A percentile compares a stretch with the other conserved stretches of the same genome.
phyloP scores from a whole-genome alignment of 2,797 vertebrate genomes.

The Bradypodion pumilum region DNA sequence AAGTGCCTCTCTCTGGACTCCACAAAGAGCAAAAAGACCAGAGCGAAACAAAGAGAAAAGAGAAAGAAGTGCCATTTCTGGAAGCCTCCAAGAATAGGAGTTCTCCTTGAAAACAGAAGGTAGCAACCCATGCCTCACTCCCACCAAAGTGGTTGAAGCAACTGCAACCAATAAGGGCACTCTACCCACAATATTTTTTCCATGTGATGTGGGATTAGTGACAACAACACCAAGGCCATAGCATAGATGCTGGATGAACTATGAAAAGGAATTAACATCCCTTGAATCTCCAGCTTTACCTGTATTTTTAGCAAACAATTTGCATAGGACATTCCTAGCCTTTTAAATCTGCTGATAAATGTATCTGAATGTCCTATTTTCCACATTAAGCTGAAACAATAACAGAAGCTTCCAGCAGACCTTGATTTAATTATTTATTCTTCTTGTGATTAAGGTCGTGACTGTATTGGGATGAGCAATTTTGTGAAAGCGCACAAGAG shows the following conservation, averaged over 20 bases:
- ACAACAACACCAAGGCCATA: background rate
- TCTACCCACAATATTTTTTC: background rate
- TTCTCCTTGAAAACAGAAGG: too few relatives aligned
- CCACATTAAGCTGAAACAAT: slow-evolving; percentile 7
- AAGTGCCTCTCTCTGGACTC: too few relatives aligned
- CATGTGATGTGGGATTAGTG: background rate
- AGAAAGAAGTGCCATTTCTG: too few relatives aligned
- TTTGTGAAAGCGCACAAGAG: background rate
- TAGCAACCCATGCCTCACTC: too few relatives aligned
- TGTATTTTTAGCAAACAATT: background rate
- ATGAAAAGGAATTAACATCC: background rate
- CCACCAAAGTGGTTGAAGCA: too few relatives aligned
- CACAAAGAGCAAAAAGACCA: too few relatives aligned
- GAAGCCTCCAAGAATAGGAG: too few relatives aligned
- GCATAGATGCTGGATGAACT: background rate
- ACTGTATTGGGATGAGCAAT: background rate
- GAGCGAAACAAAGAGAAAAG: too few relatives aligned
- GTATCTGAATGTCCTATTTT: background rate
- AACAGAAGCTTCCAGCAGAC: background rate
- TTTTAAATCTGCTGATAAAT: background rate
- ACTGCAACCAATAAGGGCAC: too few relatives aligned
- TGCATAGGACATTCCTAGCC: background rate
- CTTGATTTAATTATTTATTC: slow-evolving; percentile 6
- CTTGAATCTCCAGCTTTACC: background rate
- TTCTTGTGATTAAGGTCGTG: background rate